phyloP scores from a whole-genome alignment of 2,888 invertebrate genomes.

The Adela reaumurella region DNA sequence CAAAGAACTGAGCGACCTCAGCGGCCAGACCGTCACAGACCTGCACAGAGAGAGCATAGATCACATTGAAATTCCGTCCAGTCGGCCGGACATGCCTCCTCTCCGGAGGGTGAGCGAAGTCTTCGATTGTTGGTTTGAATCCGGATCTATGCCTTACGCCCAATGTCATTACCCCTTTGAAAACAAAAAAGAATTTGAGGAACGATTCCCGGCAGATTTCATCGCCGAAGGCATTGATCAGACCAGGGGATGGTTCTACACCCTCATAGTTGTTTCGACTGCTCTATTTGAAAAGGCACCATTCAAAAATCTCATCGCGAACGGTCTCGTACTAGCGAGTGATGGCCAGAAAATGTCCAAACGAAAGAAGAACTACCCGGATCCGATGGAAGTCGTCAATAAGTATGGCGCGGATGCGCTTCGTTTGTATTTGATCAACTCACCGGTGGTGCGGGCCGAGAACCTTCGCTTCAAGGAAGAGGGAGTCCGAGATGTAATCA shows the following conservation, averaged over 20 bases:
- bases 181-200: constrained; percentile 81
- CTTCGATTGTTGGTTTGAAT: constrained; percentile 99
- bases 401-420: constrained; percentile 98
- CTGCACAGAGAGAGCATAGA: constrained; percentile 95
- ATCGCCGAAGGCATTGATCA: constrained; percentile 99
- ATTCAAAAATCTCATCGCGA: constrained; percentile 95
- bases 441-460: constrained; percentile 96
- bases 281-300: constrained; percentile 94
- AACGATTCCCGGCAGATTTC: constrained; percentile 95
- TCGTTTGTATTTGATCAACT: constrained; percentile 93
- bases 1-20: constrained; percentile 79
- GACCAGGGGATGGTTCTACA: constrained; percentile 98
- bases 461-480: constrained; percentile 96
- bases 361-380: constrained; percentile 97
- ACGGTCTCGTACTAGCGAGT: constrained; percentile 91
- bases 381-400: constrained; percentile 84
- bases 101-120: constrained; percentile 87
- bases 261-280: constrained; percentile 93
- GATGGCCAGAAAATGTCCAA: constrained; percentile 99
- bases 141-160: constrained; percentile 98
- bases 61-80: constrained; percentile 88
- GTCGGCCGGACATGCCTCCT: constrained; percentile 75
- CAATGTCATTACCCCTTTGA: constrained; percentile 97
- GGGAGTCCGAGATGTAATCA: constrained; percentile 92
- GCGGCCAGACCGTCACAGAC: constrained; percentile 80